These are phyloP conservation scores for Sander lucioperca DNA, from an alignment of 2,113 vertebrate species.

Conservation along the genomic window DNA sequence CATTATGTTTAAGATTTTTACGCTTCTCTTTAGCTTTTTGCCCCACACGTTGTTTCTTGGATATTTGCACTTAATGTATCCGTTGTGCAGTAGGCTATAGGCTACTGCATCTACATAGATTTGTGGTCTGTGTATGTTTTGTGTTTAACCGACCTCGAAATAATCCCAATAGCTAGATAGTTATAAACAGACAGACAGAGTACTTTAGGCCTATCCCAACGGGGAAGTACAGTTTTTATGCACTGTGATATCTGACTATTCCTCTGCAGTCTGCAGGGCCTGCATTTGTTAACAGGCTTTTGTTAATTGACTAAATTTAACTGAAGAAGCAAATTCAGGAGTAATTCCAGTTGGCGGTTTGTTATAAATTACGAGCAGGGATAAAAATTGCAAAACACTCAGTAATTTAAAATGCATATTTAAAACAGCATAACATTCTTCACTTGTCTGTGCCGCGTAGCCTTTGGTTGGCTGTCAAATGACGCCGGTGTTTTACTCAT, in stretches of 20 bases:
- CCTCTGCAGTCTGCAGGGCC: neutral
- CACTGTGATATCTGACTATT: neutral
- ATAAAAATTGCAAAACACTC: neutral
- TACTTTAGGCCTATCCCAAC: neutral
- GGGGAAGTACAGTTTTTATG: neutral
- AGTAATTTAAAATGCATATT: neutral
- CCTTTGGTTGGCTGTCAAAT: slow-evolving; percentile 44
- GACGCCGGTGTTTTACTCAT: slow-evolving; percentile 46
- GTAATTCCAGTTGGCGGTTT: neutral
- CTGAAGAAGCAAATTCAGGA: neutral
- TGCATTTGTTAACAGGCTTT: neutral
- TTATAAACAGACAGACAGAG: neutral
- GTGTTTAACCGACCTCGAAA: neutral
- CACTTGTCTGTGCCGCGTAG: neutral
- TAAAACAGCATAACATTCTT: neutral
- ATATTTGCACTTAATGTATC: neutral
- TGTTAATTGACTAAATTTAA: neutral
- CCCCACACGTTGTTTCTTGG: slow-evolving; percentile 70
- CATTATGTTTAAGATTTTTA: slow-evolving; percentile 76
- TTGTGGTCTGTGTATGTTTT: neutral
- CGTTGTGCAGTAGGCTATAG: neutral
- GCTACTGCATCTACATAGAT: neutral
- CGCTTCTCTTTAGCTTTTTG: slow-evolving; percentile 51
- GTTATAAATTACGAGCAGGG: neutral
- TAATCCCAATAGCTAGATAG: too few species aligned